phyloP scores from a whole-genome alignment of 1,140 invertebrate genomes.

The Aphis gossypii region DNA sequence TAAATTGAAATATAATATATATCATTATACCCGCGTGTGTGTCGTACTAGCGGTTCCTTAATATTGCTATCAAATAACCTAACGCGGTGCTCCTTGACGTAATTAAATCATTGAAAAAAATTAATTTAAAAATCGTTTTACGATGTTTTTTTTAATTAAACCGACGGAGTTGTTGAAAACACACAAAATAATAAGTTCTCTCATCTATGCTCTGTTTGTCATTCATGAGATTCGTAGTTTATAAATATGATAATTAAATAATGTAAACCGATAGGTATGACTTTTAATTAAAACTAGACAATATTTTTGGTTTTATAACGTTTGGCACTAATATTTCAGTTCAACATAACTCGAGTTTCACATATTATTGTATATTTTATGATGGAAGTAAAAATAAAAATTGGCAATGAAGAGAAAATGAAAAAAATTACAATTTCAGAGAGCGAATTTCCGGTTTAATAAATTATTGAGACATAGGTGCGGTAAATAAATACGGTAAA shows the following conservation, averaged over 20 bases:
- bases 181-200: neutral
- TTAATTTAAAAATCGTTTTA: neutral
- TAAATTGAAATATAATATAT: conserved; percentile 31
- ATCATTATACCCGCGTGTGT: neutral
- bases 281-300: neutral
- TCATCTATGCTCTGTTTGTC: neutral
- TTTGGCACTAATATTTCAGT: neutral
- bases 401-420: neutral
- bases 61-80: neutral
- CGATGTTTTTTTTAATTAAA: neutral
- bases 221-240: neutral
- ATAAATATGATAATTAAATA: neutral
- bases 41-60: neutral
- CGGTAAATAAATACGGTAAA: neutral
- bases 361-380: neutral
- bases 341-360: neutral
- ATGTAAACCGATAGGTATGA: neutral
- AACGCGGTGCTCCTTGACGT: neutral
- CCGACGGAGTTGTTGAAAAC: neutral
- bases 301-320: neutral
- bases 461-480: neutral
- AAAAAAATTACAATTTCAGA: neutral
- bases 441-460: neutral
- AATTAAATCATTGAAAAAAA: neutral
- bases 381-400: neutral